phyloP scores from a whole-genome alignment of 2,888 invertebrate species.

The Cordilura impudica region DNA sequence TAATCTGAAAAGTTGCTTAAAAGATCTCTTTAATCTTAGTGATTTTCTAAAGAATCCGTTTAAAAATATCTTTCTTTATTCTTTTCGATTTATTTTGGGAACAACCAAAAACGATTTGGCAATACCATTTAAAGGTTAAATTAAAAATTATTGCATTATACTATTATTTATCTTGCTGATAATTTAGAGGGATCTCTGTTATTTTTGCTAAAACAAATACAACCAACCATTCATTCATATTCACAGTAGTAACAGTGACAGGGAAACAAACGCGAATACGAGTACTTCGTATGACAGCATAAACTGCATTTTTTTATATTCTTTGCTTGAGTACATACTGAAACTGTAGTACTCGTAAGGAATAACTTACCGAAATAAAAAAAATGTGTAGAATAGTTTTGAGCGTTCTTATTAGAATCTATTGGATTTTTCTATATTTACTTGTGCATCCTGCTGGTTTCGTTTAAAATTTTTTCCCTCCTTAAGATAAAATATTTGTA shows the following conservation, averaged over 20 bases:
- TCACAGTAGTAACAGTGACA: background rate
- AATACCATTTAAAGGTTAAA: too few species aligned
- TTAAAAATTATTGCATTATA: background rate
- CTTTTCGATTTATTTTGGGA: slow-evolving; percentile 19
- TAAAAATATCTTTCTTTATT: too few species aligned
- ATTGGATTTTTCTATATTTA: background rate
- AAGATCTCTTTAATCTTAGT: too few species aligned
- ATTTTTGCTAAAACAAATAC: background rate
- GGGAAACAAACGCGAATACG: background rate
- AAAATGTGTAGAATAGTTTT: background rate
- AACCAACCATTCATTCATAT: background rate
- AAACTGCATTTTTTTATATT: background rate
- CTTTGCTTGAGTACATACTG: background rate
- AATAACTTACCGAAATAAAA: too few species aligned
- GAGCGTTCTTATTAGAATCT: background rate
- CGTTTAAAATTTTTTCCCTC: too few species aligned
- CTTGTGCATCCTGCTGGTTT: too few species aligned
- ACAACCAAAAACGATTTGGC: too few species aligned
- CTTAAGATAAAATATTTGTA: too few species aligned
- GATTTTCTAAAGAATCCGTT: too few species aligned
- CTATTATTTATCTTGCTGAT: background rate
- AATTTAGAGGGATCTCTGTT: background rate
- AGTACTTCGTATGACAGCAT: too few species aligned
- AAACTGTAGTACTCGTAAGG: background rate
- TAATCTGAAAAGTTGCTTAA: too few species aligned